Base-by-base conservation (phyloP, 2,113 vertebrate genomes). In the Silurus asotus region DNA sequence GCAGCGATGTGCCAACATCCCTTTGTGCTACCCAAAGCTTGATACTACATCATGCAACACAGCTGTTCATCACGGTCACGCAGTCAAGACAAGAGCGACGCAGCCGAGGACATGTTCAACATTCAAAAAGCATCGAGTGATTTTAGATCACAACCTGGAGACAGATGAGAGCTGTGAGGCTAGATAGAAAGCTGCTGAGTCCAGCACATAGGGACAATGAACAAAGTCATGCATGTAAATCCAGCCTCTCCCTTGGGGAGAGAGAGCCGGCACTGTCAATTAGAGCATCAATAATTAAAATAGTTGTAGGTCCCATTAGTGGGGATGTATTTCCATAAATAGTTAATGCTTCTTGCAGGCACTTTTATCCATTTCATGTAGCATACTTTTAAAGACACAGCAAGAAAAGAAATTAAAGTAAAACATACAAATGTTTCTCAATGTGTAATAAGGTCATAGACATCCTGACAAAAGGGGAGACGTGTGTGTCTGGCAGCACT, bases 221-320 rank as follows among this genome's bases (percentile, higher is more conserved):
- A 81, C 81, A 89, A 86, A 86, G 88, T 87, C 88, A 87, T 83
- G 72, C 75, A 88, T 84, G 88, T 87, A 87, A 87, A 90, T 88
- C 69, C 70, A 87, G 23, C 75, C 37, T 20, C 81, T 89, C 90
- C 65, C 17, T 48, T 25, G 81, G 78, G 87, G 89, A 65, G 20
- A 84, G 13, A 51, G 75, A 48, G 75, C 74, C 49, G 76, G 9
- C 49, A 28, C 79, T 84, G 89, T 79, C 86, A 87, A 85, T 91
- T 87, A 89, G 83, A 88, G 61, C 82, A 89, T 90, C 87, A 91
- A 90, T 91, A 90, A 92, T 91, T 90, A 79, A 90, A 91, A 88
- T 55, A 78, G 74, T 86, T 83, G 88, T 89, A 84, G 56, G 84
- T 56, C 83, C 84, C 78, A 87, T 89, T 92, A 75, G 84, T 89